A percentile compares a stretch with the other conserved stretches of the same genome.
These are phyloP conservation scores for Anthonomus grandis DNA, from an alignment of 1,140 invertebrate species.

Conservation along the genomic window DNA sequence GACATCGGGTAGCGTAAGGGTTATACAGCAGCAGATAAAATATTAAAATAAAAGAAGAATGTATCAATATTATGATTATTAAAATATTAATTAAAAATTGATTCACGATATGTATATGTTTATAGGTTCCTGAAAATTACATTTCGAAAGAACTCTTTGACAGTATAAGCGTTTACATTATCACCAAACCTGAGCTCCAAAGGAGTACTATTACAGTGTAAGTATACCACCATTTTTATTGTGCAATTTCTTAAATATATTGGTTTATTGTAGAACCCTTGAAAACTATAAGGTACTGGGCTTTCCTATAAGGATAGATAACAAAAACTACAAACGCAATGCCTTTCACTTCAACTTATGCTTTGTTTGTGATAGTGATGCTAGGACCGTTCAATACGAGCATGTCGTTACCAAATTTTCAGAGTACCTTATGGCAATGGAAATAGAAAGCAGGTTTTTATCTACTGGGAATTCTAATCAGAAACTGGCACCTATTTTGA, in stretches of 20 bases:
- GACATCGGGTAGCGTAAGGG: no score
- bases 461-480: slow-evolving; percentile 61
- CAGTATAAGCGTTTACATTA: slow-evolving; percentile 90
- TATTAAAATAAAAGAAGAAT: background rate
- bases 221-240: slow-evolving; percentile 52
- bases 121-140: slow-evolving; percentile 81
- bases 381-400: slow-evolving; percentile 88
- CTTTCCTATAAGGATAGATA: slow-evolving; percentile 87
- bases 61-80: background rate
- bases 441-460: slow-evolving; percentile 76
- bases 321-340: slow-evolving; percentile 89
- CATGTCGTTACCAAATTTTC: slow-evolving; percentile 89
- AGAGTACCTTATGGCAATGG: slow-evolving; percentile 83
- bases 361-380: slow-evolving; percentile 88
- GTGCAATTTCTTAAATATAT: background rate
- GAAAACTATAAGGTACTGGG: slow-evolving; percentile 85
- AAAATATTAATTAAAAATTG: no score
- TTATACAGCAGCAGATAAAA: background rate
- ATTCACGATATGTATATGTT: no score
- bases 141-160: slow-evolving; percentile 92
- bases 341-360: slow-evolving; percentile 93
- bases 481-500: slow-evolving; percentile 69
- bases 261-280: slow-evolving; percentile 40
- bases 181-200: slow-evolving; percentile 89
- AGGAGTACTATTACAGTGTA: slow-evolving; percentile 88